phyloP scores from a whole-genome alignment of 1,140 invertebrate genomes.

The Drosophila eugracilis region DNA sequence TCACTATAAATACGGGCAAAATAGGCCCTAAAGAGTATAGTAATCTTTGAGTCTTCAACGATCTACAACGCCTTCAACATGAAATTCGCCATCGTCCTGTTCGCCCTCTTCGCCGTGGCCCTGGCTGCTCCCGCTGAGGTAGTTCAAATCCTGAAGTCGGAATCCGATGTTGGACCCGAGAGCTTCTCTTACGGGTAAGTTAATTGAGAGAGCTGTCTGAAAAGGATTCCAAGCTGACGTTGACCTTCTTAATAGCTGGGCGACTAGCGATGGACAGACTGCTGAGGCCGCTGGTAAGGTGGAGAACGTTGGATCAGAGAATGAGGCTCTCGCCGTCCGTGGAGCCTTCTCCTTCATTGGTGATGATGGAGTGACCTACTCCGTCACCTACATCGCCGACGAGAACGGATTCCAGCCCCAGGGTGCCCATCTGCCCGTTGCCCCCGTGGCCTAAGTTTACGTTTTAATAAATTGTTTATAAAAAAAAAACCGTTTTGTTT shows the following conservation, averaged over 20 bases:
- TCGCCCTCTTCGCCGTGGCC: conserved; percentile 60
- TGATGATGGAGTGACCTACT: conserved; percentile 53
- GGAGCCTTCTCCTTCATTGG: conserved; percentile 49
- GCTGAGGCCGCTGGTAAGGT: conserved; percentile 84
- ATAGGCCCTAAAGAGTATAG: conserved; percentile 14
- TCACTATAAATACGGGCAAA: conserved; percentile 20
- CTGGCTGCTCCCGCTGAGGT: conserved; percentile 25
- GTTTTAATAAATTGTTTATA: conserved; percentile 54
- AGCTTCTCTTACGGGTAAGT: conserved; percentile 45
- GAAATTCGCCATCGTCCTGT: conserved; percentile 71
- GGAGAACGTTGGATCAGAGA: conserved; percentile 26
- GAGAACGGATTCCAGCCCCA: conserved; percentile 89
- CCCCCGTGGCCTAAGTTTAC: conserved; percentile 69
- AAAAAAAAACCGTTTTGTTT: conserved; percentile 1
- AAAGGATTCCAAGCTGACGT: neutral
- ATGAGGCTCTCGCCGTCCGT: conserved; percentile 53
- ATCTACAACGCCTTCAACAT: conserved; percentile 47
- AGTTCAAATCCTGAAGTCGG: neutral
- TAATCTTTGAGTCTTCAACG: conserved; percentile 45
- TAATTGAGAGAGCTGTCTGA: too few relatives aligned
- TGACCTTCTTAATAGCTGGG: conserved; percentile 16
- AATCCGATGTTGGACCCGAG: conserved; percentile 24
- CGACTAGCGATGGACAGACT: conserved; percentile 50
- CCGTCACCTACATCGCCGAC: conserved; percentile 65
- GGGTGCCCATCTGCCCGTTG: conserved; percentile 86